Percentiles rank a stretch among this genome's conserved stretches.
phyloP scores from a whole-genome alignment of 2,888 invertebrate species.

The Calliopum simillimum region DNA sequence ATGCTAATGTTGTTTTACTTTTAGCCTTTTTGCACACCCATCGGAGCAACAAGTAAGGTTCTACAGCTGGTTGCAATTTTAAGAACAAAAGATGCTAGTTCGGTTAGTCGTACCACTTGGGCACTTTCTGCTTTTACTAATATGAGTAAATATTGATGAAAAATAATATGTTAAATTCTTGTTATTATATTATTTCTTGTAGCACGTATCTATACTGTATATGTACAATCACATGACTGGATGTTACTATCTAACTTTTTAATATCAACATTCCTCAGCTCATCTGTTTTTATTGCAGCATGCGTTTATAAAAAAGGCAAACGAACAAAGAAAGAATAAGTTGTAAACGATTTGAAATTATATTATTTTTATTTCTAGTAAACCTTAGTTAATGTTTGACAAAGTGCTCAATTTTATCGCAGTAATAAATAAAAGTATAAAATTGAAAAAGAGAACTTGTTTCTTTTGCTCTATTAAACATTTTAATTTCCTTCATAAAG shows the following conservation, averaged over 20 bases:
- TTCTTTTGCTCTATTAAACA: not conserved
- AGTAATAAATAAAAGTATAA: not conserved
- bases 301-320: slow-evolving; percentile 73
- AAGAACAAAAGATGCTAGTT: slow-evolving; percentile 77
- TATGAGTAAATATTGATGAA: slow-evolving; percentile 74
- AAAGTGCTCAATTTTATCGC: not conserved
- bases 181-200: slow-evolving; percentile 58
- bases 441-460: not conserved
- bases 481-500: slow-evolving; percentile 57
- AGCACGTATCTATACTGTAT: slow-evolving; percentile 86
- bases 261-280: slow-evolving; percentile 78
- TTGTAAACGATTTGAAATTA: not conserved
- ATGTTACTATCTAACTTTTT: slow-evolving; percentile 80
- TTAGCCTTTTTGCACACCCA: slow-evolving; percentile 71
- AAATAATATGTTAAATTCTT: not conserved
- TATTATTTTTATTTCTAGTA: slow-evolving; percentile 9
- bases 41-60: slow-evolving; percentile 86
- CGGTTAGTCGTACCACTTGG: slow-evolving; percentile 85
- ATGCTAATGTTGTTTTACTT: too few species aligned
- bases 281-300: slow-evolving; percentile 78
- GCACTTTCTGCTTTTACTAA: slow-evolving; percentile 84
- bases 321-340: slow-evolving; percentile 53
- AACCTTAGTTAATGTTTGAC: not conserved
- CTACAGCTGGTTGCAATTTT: slow-evolving; percentile 82
- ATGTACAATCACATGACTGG: slow-evolving; percentile 80